phyloP scores from a whole-genome alignment of 2,888 invertebrate genomes.

The Caenorhabditis parvicauda region DNA sequence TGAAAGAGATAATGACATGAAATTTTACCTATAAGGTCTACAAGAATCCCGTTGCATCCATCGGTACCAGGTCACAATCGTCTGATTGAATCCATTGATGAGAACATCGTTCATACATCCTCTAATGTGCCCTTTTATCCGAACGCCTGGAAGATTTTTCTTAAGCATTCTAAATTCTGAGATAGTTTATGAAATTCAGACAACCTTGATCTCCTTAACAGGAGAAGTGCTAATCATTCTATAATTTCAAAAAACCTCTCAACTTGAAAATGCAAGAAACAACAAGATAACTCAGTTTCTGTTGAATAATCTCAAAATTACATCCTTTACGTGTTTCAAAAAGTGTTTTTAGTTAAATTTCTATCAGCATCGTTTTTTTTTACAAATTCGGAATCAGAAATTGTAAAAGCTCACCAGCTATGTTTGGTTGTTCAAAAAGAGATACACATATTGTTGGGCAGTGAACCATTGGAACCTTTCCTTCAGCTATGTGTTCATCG shows the following conservation, averaged over 20 bases:
- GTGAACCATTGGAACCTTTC: conserved; percentile 42
- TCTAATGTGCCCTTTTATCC: conserved; percentile 55
- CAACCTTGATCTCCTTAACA: no score
- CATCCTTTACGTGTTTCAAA: background rate
- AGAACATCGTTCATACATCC: conserved; percentile 58
- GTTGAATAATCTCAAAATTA: background rate
- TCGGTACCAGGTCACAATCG: conserved; percentile 57
- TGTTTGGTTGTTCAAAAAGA: conserved; percentile 53
- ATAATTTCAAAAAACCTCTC: no score
- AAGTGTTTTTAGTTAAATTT: no score
- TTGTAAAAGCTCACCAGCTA: conserved; percentile 47
- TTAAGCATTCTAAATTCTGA: background rate
- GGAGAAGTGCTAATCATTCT: no score
- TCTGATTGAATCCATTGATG: conserved; percentile 58
- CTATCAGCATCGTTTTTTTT: no score
- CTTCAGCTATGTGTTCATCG: conserved; percentile 27
- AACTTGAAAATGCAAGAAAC: background rate
- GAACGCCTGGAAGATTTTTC: conserved; percentile 53
- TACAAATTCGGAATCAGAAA: no score
- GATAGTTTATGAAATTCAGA: no score
- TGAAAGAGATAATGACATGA: background rate
- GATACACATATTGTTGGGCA: conserved; percentile 58
- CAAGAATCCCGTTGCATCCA: conserved; percentile 60
- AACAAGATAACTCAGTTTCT: background rate
- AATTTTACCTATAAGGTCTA: conserved; percentile 41